Base-by-base conservation (phyloP, 2,797 vertebrate genomes). In the Champsocephalus esox region DNA sequence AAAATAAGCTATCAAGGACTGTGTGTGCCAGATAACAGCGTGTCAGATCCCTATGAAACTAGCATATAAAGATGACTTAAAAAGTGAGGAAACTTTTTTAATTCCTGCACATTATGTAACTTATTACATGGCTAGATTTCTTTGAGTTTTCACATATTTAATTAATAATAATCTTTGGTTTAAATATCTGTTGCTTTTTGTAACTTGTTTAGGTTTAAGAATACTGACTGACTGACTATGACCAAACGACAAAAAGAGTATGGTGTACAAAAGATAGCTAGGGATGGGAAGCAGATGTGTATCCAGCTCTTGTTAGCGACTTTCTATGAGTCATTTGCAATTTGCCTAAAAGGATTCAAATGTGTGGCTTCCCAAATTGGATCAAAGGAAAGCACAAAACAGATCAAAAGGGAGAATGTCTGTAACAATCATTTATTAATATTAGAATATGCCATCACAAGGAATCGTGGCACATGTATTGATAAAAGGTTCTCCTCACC, bases 331-430 rank as follows among this genome's bases (percentile, higher is more conserved):
- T 43, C 75, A 43, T 71, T 63, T 65, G 13, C 43, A 34, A 8
- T 70, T 66, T 12, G 19, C 77, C 70, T 59, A 64, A 75, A 55
- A 84, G 71, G 3, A 77, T 73, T 84, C 57, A 66, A 79, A 86
- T 89, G 66, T 74, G 68, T 61, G 48, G 49, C 62, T 67, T 75
- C 58, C 62, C 43, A 82, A 86, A 84, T 81, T 85, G 81, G 67
- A 75, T 67, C 57, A 81, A 87, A 86, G 83, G 76, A 84, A 87
- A 77, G 82, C 82, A 88, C 61, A 84, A 79, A 82, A 74, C 67
- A 78, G 82, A 87, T 80, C 60, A 85, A 81, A 21, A 78, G 34
- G 7, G 34, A 38, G 34, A 38, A 38, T 38, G 34, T 38, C 78
- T 77, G 66, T 34, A 58, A 84, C 73, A 88, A 87, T 84, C 75